Percentiles rank a stretch among this genome's conserved stretches.
These are phyloP conservation scores for Calephelis virginiensis DNA, from an alignment of 1,140 invertebrate species.

Conservation along the genomic window DNA sequence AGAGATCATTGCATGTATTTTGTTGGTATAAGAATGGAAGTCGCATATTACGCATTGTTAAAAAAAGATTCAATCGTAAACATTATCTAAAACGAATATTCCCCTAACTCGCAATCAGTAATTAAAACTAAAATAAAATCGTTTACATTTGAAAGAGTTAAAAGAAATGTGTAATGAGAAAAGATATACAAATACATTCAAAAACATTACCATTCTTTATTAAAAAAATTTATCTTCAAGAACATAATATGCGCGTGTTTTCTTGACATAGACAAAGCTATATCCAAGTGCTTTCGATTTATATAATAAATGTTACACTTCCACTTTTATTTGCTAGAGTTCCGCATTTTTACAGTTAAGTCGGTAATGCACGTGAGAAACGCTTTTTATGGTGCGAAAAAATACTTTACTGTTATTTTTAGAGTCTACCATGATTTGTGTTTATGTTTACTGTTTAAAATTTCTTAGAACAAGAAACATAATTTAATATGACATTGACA, in stretches of 20 bases:
- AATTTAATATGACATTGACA: constrained; percentile 32
- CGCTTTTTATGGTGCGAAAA: constrained; percentile 42
- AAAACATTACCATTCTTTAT: too few species aligned
- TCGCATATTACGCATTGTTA: too few species aligned
- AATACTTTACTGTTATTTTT: constrained; percentile 35
- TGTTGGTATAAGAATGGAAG: too few species aligned
- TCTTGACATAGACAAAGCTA: background rate
- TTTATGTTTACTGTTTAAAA: constrained; percentile 29
- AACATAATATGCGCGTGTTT: background rate
- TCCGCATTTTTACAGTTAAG: constrained; percentile 24
- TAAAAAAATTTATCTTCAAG: too few species aligned
- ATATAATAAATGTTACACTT: constrained; percentile 9
- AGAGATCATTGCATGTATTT: too few species aligned
- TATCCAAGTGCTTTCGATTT: constrained; percentile 7
- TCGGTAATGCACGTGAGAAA: constrained; percentile 31
- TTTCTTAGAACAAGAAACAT: constrained; percentile 37
- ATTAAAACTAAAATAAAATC: too few species aligned
- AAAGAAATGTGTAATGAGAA: too few species aligned
- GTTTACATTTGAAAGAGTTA: too few species aligned
- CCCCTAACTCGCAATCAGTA: too few species aligned
- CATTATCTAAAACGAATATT: too few species aligned
- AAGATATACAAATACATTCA: too few species aligned
- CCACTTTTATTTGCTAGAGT: constrained; percentile 10
- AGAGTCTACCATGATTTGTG: constrained; percentile 28
- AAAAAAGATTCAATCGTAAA: too few species aligned